A percentile compares a stretch with the other conserved stretches of the same genome.
These are phyloP conservation scores for Campylorhamphus procurvoides DNA, from an alignment of 2,113 vertebrate species.

Conservation along the genomic window DNA sequence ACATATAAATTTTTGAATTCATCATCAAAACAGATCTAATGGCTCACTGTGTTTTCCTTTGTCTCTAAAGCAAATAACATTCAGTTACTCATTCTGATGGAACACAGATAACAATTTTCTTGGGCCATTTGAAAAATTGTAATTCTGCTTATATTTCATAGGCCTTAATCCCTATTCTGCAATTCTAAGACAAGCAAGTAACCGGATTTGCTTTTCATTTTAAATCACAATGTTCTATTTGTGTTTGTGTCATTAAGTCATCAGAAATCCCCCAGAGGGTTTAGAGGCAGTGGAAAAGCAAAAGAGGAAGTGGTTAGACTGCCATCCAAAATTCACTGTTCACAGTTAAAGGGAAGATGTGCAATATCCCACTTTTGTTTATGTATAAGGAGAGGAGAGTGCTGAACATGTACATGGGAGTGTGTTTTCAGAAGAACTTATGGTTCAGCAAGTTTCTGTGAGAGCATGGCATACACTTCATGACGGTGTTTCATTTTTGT, in stretches of 20 bases:
- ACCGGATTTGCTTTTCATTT: neutral
- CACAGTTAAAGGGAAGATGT: neutral
- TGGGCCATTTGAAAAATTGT: neutral
- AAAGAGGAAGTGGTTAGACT: neutral
- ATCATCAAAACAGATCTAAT: neutral
- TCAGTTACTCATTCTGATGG: neutral
- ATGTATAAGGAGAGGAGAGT: neutral
- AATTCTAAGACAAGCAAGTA: neutral
- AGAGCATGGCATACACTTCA: neutral
- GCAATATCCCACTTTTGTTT: neutral
- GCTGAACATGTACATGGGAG: neutral
- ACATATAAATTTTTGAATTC: neutral
- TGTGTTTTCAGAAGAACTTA: neutral
- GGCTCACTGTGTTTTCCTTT: neutral
- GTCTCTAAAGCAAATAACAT: neutral
- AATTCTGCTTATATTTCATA: neutral
- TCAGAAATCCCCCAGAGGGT: neutral
- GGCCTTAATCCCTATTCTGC: neutral
- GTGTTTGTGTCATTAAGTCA: neutral
- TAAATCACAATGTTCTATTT: neutral
- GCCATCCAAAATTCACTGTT: neutral
- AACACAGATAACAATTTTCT: neutral
- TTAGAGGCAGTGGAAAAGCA: neutral
- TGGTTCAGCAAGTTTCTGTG: neutral
- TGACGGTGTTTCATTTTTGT: neutral